A percentile compares a stretch with the other conserved stretches of the same genome.
These are phyloP conservation scores for Caenorhabditis latens DNA, from an alignment of 1,140 invertebrate genomes.

Conservation along the genomic window DNA sequence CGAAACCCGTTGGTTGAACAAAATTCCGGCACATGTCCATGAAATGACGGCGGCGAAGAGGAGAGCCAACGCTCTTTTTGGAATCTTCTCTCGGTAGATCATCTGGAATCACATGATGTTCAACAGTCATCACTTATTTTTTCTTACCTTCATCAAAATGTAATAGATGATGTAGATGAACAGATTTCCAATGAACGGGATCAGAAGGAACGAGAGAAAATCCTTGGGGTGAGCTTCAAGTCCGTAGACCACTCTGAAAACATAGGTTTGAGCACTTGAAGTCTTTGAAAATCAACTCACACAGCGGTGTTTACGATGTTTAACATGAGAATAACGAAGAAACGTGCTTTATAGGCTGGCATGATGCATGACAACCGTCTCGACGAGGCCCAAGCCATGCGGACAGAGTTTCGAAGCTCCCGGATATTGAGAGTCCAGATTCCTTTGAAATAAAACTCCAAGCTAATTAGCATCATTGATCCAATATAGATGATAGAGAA, in stretches of 20 bases:
- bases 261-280: conserved; percentile 26
- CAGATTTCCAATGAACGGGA: conserved; percentile 87
- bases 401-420: conserved; percentile 40
- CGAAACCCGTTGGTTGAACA: conserved; percentile 86
- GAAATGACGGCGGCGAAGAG: conserved; percentile 82
- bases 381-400: conserved; percentile 45
- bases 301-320: conserved; percentile 86
- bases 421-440: conserved; percentile 37
- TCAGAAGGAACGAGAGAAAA: conserved; percentile 87
- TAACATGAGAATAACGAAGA: conserved; percentile 80
- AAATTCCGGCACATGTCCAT: conserved; percentile 84
- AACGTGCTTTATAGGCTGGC: conserved; percentile 77
- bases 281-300: conserved; percentile 72
- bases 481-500: conserved; percentile 85
- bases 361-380: conserved; percentile 64
- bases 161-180: conserved; percentile 88
- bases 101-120: conserved; percentile 79
- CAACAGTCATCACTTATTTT: too few species aligned
- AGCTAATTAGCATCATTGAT: conserved; percentile 84
- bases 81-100: conserved; percentile 83
- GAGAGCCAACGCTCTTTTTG: conserved; percentile 82
- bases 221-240: conserved; percentile 83
- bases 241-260: conserved; percentile 82
- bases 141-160: conserved; percentile 86
- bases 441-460: conserved; percentile 87